Base-by-base conservation (phyloP, 2,797 vertebrate species). In the Cossypha heuglini region DNA sequence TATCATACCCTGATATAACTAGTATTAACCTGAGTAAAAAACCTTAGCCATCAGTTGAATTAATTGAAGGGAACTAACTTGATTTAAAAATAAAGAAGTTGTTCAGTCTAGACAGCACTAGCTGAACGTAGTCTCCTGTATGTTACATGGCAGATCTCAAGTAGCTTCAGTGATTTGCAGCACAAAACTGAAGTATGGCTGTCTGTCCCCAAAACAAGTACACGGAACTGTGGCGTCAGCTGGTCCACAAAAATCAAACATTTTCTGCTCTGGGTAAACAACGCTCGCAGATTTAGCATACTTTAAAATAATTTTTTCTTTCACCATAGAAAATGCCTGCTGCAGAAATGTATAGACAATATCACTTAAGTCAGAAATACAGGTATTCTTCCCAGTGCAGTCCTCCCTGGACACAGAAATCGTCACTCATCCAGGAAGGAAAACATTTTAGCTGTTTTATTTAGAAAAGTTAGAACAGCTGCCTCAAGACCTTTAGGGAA, bases 371-470 rank as follows among this genome's bases (percentile, higher is more conserved):
- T 79, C 24, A 76, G 54, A 93, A 88, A 55, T 62, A 82, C 16
- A n/a, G 42, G 15, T 55, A 28, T 63, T 48, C 52, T 76, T 93
- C 59, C 43, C 79, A 51, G 3, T n/a, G 40, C 33, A 72, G 61
- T 29, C 31, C 38, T 42, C 26, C 14, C 54, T 31, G 33, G n/a
- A 59, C 35, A 49, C 21, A 33, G 29, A 57, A 64, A 45, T 62
- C 22, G 35, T 16, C 51, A 57, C 35, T 55, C 54, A 80, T 31
- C 24, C 42, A 35, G 77, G 55, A 88, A 85, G 31, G 43, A 85
- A 90, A 95, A 31, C 61, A 71, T 76, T 87, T 87, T 63, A 71
- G 55, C 9, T 28, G 13, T 89, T 93, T 87, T 80, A 42, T 63
- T 94, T 55, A 29, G 40, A 59, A 66, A 92, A 76, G 40, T 80